Evolutionary conservation across 2,797 vertebrate species (phyloP).

Genomic region (Podarcis siculus): DNA sequence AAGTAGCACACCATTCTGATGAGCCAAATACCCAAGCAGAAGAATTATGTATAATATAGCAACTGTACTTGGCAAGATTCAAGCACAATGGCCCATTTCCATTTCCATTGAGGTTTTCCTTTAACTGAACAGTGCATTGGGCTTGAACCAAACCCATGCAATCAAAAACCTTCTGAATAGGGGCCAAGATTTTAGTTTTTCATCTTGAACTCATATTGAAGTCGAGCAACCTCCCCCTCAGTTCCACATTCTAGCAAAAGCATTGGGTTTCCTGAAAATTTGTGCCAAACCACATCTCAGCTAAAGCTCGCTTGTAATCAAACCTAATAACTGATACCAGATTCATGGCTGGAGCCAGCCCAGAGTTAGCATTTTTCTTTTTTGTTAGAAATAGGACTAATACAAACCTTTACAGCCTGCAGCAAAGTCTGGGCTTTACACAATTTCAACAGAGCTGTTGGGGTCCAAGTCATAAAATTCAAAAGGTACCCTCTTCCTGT

Average conservation of each 20-base stretch:
- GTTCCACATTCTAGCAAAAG: conserved; percentile 49
- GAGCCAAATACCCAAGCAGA: conserved; percentile 20
- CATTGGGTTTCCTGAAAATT: conserved; percentile 9
- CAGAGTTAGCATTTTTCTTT: conserved; percentile 25
- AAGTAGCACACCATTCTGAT: conserved; percentile 10
- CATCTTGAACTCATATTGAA: conserved; percentile 46
- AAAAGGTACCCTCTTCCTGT: not conserved
- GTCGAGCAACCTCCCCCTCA: conserved; percentile 33
- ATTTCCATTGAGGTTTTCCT: conserved; percentile 49
- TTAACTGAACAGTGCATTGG: conserved; percentile 31
- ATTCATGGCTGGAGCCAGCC: conserved; percentile 20
- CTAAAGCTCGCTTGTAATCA: conserved; percentile 55
- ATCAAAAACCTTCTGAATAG: conserved; percentile 36
- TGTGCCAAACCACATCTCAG: conserved; percentile 60
- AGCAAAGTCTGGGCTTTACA: not conserved
- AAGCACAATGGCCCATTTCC: conserved; percentile 12
- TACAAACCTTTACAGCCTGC: not conserved
- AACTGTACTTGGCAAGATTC: conserved; percentile 32
- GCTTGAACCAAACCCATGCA: conserved; percentile 42
- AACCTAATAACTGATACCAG: conserved; percentile 37
- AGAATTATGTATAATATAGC: conserved; percentile 17
- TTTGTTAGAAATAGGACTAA: not conserved
- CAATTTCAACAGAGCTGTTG: not conserved
- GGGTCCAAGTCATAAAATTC: not conserved
- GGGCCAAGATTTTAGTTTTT: conserved; percentile 45